phyloP scores from a whole-genome alignment of 2,888 invertebrate species.

The Thyatira batis region DNA sequence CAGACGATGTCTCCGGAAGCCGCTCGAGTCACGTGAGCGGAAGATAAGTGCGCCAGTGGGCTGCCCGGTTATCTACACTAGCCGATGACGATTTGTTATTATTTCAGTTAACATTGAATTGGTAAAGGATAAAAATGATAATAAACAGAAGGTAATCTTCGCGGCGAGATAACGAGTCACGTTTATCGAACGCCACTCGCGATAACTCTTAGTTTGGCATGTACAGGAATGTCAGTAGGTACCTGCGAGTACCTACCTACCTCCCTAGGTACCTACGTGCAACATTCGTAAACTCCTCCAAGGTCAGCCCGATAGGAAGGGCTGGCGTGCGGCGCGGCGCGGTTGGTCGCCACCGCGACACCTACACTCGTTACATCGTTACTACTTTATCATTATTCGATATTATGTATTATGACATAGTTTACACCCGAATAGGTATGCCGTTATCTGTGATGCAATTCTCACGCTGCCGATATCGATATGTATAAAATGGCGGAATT shows the following conservation, averaged over 20 bases:
- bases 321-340: no score
- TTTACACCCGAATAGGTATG: no score
- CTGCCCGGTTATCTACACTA: not conserved
- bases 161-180: slow-evolving; percentile 39
- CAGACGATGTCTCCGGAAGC: no score
- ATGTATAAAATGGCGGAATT: no score
- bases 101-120: not conserved
- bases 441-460: no score
- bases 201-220: slow-evolving; percentile 41
- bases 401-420: no score
- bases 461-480: no score
- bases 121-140: slow-evolving; percentile 19
- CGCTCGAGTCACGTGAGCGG: not conserved
- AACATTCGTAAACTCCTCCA: slow-evolving; percentile 33
- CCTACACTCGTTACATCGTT: not conserved
- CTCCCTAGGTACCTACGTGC: not conserved
- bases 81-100: not conserved
- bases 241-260: not conserved
- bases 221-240: slow-evolving; percentile 29
- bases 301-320: slow-evolving; percentile 33
- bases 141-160: slow-evolving; percentile 39
- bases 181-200: slow-evolving; percentile 38
- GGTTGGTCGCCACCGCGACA: not conserved
- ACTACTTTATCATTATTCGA: not conserved
- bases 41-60: not conserved